Percentiles rank a stretch among this genome's conserved stretches.
Evolutionary conservation across 2,888 invertebrate genomes (phyloP).

Genomic region (Epirrhoe tristata): DNA sequence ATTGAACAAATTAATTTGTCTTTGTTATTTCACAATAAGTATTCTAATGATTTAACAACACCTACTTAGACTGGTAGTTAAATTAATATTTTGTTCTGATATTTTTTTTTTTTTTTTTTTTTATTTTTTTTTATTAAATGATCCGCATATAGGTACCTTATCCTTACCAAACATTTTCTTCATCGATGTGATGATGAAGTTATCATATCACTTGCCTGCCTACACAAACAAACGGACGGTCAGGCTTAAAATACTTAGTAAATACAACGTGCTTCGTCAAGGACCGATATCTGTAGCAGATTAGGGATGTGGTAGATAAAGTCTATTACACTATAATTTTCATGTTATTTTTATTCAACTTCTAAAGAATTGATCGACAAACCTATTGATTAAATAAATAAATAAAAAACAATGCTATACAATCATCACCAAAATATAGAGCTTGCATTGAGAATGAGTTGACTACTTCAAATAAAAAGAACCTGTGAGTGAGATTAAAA

Average conservation of each 20-base stretch:
- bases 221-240: constrained; percentile 57
- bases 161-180: constrained; percentile 26
- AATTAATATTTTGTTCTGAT: neutral
- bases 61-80: too few species aligned
- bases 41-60: too few species aligned
- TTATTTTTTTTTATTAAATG: neutral
- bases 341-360: too few species aligned
- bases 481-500: neutral
- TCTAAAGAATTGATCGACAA: too few species aligned
- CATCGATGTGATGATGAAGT: constrained; percentile 43
- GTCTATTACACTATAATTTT: too few species aligned
- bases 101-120: neutral
- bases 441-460: neutral
- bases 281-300: constrained; percentile 40
- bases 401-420: too few species aligned
- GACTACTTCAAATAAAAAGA: neutral
- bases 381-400: too few species aligned
- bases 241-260: constrained; percentile 52
- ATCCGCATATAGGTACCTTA: constrained; percentile 10
- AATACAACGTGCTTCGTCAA: constrained; percentile 53
- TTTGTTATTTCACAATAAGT: too few species aligned
- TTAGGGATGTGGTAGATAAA: too few species aligned
- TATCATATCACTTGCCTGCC: constrained; percentile 60
- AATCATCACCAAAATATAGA: too few species aligned
- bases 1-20: too few species aligned